Percentiles rank a stretch among this genome's conserved stretches.
These are phyloP conservation scores for Cordilura impudica DNA, from an alignment of 2,888 invertebrate genomes.

Conservation along the genomic window DNA sequence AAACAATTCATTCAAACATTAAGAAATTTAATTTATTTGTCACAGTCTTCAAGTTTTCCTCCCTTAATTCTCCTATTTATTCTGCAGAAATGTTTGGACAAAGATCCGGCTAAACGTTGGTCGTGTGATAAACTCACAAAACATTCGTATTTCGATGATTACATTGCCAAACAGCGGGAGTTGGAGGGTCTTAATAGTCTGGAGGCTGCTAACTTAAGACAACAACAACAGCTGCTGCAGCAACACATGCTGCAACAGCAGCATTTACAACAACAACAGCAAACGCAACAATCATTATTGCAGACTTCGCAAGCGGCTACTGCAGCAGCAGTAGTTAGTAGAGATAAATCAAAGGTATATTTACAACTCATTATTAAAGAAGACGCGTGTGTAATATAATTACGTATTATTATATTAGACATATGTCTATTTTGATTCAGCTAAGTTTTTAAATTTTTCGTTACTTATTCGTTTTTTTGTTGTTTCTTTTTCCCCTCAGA, in stretches of 20 bases:
- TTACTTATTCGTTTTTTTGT: slow-evolving; percentile 2
- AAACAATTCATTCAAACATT: too few relatives aligned
- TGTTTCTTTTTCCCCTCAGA: slow-evolving; percentile 65
- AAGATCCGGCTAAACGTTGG: slow-evolving; percentile 94
- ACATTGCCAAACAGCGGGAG: slow-evolving; percentile 88
- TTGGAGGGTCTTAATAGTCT: slow-evolving; percentile 75
- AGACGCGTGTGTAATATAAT: slow-evolving; percentile 13
- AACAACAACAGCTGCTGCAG: slow-evolving; percentile 71
- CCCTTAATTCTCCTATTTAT: slow-evolving; percentile 54
- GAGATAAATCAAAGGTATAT: slow-evolving; percentile 82
- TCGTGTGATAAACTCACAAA: slow-evolving; percentile 93
- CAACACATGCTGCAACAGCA: slow-evolving; percentile 70
- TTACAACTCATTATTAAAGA: not conserved
- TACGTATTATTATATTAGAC: not conserved
- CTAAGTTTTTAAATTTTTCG: not conserved
- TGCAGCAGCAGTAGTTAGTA: slow-evolving; percentile 64
- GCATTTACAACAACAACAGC: slow-evolving; percentile 68
- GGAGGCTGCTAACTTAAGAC: slow-evolving; percentile 71
- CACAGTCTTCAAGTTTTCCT: too few relatives aligned
- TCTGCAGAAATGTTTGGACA: slow-evolving; percentile 94
- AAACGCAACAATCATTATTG: slow-evolving; percentile 50
- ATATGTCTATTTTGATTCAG: not conserved
- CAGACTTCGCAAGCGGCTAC: slow-evolving; percentile 55
- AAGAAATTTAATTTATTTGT: too few relatives aligned
- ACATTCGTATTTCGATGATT: slow-evolving; percentile 95